Evolutionary conservation across 2,888 invertebrate species (phyloP), one percentile per base, ranked within the genome.

Genomic region (Watsonalla binaria): DNA sequence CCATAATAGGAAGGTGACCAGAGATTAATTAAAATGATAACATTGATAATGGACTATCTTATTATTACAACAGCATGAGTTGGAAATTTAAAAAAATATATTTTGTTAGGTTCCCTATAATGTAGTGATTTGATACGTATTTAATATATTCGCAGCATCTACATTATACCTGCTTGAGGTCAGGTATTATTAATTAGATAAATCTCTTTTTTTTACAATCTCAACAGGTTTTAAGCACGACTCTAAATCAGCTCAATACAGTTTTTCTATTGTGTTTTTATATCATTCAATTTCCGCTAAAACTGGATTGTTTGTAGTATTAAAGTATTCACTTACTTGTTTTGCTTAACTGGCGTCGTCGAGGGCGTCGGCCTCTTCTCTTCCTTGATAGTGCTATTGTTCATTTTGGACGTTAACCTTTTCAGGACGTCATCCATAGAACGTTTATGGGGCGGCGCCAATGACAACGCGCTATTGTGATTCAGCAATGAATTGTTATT

Each of bases 381-480:
- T 69, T 94, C 93, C 60, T 94, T 93, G 60, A 94, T 92, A 46
- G 94, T 94, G 75, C 94, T 95, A 81, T 94, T 94, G 80, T 95
- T 94, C 94, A 96, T 95, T 88, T 96, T 97, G 60, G 96, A 95
- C 63, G 96, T 96, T 68, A 96, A 92, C 82, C 96, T 93, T 86
- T 96, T 96, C 53, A 97, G 92, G 47, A 97, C 97, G 90, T 97
- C 96, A 90, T 97, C 97, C 97, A 97, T 97, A 59, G 96, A 95
- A 83, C 95, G 92, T 86, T 95, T 95, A 68, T 93, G 92, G 58
- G 93, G 93, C 55, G 92, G 80, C 6, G 80, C 84, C 8, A 91
- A 71, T 46, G 90, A 84, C 71, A 90, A 76, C 60, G 91, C 91
- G 59, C 89, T 91, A 74, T 93, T 93, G 68, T 93, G 93, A 74